phyloP scores from a whole-genome alignment of 2,113 vertebrate genomes.

The Petaurus breviceps region DNA sequence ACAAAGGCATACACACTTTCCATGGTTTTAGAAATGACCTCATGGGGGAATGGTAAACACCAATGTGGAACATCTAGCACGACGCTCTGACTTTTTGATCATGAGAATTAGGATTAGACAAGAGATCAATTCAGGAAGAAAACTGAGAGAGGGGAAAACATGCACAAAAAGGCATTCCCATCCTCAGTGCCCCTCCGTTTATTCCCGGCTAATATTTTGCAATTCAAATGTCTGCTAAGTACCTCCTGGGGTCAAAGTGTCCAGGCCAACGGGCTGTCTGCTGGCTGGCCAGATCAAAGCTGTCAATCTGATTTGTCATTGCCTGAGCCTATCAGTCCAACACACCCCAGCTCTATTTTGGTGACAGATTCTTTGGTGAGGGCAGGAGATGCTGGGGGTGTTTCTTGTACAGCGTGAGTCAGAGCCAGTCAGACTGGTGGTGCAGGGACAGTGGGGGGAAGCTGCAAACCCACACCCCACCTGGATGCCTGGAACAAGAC shows the following conservation, averaged over 20 bases:
- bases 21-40: constrained; percentile 76
- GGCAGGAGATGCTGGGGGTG: constrained; percentile 24
- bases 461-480: constrained; percentile 54
- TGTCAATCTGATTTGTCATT: constrained; percentile 61
- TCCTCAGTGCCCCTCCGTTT: constrained; percentile 65
- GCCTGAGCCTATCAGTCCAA: constrained; percentile 73
- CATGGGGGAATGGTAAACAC: constrained; percentile 63
- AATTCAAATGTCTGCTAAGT: background rate
- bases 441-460: background rate
- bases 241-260: too few relatives aligned
- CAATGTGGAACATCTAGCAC: constrained; percentile 74
- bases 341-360: constrained; percentile 58
- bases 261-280: constrained; percentile 60
- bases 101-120: constrained; percentile 53
- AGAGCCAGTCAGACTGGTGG: constrained; percentile 17
- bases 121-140: constrained; percentile 56
- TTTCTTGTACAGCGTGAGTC: constrained; percentile 41
- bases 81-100: constrained; percentile 76
- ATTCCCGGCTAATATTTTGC: constrained; percentile 68
- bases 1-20: constrained; percentile 64
- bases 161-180: constrained; percentile 57
- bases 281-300: constrained; percentile 64
- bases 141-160: constrained; percentile 18
- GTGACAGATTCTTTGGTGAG: constrained; percentile 67
- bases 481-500: background rate